phyloP scores from a whole-genome alignment of 2,113 vertebrate species.

The Prochilodus magdalenae region DNA sequence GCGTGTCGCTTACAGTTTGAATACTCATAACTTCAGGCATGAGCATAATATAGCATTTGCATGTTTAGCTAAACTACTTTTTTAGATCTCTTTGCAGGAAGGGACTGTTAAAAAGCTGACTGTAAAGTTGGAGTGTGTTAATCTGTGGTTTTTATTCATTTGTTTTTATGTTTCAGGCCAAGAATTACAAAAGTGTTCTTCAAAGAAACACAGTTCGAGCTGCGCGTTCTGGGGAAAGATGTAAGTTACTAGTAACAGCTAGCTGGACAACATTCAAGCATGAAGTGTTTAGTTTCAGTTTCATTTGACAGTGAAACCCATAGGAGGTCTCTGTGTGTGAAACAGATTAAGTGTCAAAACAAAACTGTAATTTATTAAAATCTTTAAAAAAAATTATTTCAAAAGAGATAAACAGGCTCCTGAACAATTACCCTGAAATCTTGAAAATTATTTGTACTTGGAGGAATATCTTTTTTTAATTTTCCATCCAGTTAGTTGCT shows the following conservation, averaged over 20 bases:
- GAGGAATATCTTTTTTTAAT: too few species aligned
- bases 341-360: too few species aligned
- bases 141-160: neutral
- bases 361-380: too few species aligned
- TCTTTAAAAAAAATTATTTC: too few species aligned
- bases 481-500: too few species aligned
- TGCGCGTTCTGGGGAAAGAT: constrained; percentile 88
- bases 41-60: too few species aligned
- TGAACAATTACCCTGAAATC: too few species aligned
- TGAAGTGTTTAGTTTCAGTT: neutral
- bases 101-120: neutral
- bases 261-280: neutral
- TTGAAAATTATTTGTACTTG: too few species aligned
- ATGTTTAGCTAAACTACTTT: neutral
- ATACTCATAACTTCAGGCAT: too few species aligned
- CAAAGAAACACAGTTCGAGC: constrained; percentile 90
- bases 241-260: constrained; percentile 79
- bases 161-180: constrained; percentile 77
- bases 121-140: neutral
- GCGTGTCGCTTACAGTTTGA: too few species aligned
- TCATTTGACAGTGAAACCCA: neutral
- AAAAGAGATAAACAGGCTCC: too few species aligned
- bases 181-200: constrained; percentile 93
- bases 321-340: neutral
- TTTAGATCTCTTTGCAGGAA: neutral